phyloP scores from a whole-genome alignment of 2,113 vertebrate genomes.

The Indicator maculatus region DNA sequence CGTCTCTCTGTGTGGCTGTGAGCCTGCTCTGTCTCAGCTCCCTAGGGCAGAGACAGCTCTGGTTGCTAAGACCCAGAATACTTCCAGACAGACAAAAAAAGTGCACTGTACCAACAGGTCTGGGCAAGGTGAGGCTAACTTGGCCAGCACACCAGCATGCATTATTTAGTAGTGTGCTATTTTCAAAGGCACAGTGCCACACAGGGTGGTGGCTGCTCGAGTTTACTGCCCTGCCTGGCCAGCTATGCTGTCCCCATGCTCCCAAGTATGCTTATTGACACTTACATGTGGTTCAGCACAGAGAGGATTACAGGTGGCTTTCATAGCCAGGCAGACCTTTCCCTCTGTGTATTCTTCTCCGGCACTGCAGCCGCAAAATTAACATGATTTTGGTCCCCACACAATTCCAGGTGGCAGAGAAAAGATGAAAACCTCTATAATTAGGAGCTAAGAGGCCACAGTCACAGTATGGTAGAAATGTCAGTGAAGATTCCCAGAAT shows the following conservation, averaged over 20 bases:
- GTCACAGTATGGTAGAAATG: neutral
- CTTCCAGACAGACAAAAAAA: constrained; percentile 57
- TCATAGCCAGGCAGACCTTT: neutral
- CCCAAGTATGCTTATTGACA: constrained; percentile 14
- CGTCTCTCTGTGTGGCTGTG: constrained; percentile 17
- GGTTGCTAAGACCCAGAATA: constrained; percentile 26
- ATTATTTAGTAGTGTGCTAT: constrained; percentile 63
- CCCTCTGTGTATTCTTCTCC: neutral
- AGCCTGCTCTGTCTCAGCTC: constrained; percentile 40
- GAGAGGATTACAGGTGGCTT: neutral
- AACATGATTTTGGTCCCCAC: constrained; percentile 34
- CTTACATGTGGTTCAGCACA: constrained; percentile 42
- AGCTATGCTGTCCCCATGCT: constrained; percentile 42
- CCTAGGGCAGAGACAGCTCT: constrained; percentile 51
- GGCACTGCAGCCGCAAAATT: constrained; percentile 27
- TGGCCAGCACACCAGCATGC: constrained; percentile 31
- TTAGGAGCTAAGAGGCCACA: neutral
- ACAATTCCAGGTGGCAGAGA: neutral
- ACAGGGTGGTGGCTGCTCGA: constrained; percentile 53
- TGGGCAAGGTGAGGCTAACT: constrained; percentile 59
- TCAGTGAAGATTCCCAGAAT: constrained; percentile 46
- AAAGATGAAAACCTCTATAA: constrained; percentile 37
- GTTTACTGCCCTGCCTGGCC: constrained; percentile 17
- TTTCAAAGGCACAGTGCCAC: constrained; percentile 65
- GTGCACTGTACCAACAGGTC: constrained; percentile 54